Conservation (phyloP, 2,113 vertebrate species). For the Mustela nigripes region DNA sequence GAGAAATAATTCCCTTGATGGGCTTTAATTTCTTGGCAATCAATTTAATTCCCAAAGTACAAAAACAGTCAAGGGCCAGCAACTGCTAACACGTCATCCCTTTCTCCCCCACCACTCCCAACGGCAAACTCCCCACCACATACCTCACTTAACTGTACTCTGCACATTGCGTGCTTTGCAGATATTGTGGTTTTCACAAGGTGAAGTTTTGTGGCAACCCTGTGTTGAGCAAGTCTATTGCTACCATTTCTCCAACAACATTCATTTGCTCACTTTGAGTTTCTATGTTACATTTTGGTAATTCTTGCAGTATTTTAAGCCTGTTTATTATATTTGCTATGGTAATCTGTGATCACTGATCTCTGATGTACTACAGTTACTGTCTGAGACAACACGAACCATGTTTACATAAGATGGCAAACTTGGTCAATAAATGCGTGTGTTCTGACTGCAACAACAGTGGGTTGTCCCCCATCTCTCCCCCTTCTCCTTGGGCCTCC, state of each 20-base stretch:
- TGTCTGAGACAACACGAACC: background rate
- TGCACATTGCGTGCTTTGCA: background rate
- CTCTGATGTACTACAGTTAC: background rate
- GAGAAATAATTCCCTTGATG: background rate
- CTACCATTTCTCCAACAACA: background rate
- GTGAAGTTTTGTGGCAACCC: background rate
- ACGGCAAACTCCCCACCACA: background rate
- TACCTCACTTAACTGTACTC: background rate
- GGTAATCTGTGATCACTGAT: background rate
- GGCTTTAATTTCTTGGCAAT: constrained; percentile 41
- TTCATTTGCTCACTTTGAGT: background rate
- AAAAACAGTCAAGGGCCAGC: background rate
- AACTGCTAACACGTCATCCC: background rate
- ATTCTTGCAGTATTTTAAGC: background rate
- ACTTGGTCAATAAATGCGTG: background rate
- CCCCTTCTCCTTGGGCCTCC: background rate
- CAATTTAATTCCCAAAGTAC: constrained; percentile 22
- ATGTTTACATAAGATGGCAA: background rate
- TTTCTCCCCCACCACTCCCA: background rate
- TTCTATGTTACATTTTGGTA: background rate
- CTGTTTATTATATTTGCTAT: background rate
- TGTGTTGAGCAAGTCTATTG: background rate
- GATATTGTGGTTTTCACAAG: background rate
- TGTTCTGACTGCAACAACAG: background rate
- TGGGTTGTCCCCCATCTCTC: background rate